phyloP scores from a whole-genome alignment of 2,797 vertebrate genomes.

The Hydrophis major region DNA sequence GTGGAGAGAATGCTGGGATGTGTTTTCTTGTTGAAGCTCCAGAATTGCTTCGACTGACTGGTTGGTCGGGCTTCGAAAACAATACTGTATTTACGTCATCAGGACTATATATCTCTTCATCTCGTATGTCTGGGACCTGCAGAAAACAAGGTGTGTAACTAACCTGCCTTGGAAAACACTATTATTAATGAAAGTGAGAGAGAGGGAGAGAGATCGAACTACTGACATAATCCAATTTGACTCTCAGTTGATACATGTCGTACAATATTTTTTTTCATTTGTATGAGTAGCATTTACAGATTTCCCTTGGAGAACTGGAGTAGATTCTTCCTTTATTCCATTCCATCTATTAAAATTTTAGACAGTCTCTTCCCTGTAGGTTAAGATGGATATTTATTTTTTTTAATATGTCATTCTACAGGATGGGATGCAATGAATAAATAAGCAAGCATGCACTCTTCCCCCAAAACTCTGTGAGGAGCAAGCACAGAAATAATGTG shows the following conservation, averaged over 20 bases:
- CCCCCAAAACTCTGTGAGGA: background rate
- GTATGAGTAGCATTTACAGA: background rate
- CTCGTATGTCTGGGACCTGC: conserved; percentile 81
- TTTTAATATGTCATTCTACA: background rate
- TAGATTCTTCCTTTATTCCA: background rate
- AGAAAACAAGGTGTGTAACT: background rate
- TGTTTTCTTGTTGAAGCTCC: conserved; percentile 71
- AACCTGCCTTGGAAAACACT: background rate
- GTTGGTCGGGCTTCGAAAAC: conserved; percentile 77
- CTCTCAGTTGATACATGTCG: background rate
- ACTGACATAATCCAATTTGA: background rate
- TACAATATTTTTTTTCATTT: background rate
- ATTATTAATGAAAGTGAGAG: background rate
- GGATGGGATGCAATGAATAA: background rate
- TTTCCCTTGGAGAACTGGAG: background rate
- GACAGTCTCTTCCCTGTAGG: background rate
- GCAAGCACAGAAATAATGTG: background rate
- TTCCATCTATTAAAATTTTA: background rate
- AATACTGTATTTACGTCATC: conserved; percentile 71
- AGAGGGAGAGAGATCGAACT: background rate
- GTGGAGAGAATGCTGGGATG: conserved; percentile 80
- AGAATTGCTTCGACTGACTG: conserved; percentile 60
- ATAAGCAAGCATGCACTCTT: background rate
- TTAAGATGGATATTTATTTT: background rate
- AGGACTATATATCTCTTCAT: conserved; percentile 78